Base-by-base conservation (phyloP, 2,888 invertebrate species). In the Branchellion lobata region DNA sequence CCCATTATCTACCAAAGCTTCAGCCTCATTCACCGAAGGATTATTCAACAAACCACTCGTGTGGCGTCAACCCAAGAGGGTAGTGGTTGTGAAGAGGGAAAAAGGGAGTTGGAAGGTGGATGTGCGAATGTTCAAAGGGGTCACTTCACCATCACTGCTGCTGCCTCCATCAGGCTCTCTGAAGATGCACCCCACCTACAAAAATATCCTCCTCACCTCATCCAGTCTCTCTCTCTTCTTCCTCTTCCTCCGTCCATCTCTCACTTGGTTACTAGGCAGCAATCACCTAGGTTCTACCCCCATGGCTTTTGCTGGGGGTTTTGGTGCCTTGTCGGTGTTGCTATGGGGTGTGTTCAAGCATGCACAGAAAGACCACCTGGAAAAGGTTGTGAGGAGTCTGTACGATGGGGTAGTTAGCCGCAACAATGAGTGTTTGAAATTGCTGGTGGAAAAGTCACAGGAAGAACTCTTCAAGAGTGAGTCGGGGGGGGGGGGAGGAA, bases 131-230 rank as follows among this genome's bases (percentile, higher is more conserved):
- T 57, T 57, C 61, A 57, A 57, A 57, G 24, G 61, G 21, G 61
- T 57, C 5, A 24, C 61, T 5, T 24, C 21, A 14, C 61, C 61
- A 18, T 57, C 61, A 18, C 61, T 57, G 5, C 61, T 57, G 3
- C 61, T 57, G 3, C 61, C 61, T 57, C 61, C 61, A 57, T 24
- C 61, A 3, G 61, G 24, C 8, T 18, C 61, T n/a, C 61, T 57
- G 14, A 57, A 57, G 21, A 57, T 57, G 61, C 61, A 57, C n/a
- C 61, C 61, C 24, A 57, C 61, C 21, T 57, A 57, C 61, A 57
- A 57, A 57, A 57, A 57, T n/a, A 57, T 57, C 61, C 24, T 57
- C 24, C 3, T 24, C 61, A 57, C 61, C 5, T 57, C 61, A 24
- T 24, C 61, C 21, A 24, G 11, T 18, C 61, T 57, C 8, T 24